Base-by-base conservation (phyloP, 1,140 invertebrate genomes). In the Drosophila paulistorum region DNA sequence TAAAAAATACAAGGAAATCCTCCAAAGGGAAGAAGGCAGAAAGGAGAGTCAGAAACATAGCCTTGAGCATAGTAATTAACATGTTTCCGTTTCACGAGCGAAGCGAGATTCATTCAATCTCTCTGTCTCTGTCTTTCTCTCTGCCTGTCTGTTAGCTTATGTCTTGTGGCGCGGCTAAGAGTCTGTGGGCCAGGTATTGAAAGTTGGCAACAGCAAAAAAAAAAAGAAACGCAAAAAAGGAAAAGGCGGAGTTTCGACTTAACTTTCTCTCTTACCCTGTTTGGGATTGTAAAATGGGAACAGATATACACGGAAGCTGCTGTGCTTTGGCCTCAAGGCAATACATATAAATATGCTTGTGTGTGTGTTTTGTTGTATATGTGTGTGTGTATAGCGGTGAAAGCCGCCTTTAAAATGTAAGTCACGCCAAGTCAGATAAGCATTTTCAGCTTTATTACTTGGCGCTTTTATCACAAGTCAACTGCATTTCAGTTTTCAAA, bases 51-150 rank as follows among this genome's bases (percentile, higher is more conserved):
- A 71, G 83, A 71, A 71, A 83, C 80, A 84, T 89, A 84, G 84
- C 84, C 84, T 89, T 89, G 84, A 77, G 84, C 84, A 71, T 78
- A 89, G 84, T 89, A 89, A 87, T 87, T 87, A 89, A 89, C 84
- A 89, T 89, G 84, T 89, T 89, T 89, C 84, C 84, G 80, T 89
- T 89, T 73, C 84, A 81, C 58, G 80, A 89, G 68, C 73, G 76
- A 63, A 68, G 51, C 55, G 30, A 17, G 60, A 20, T 39, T 54
- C 55, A 13, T 33, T 33, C 60, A 10, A 37, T 37, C 37, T 13
- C 20, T 26, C 3, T 39, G 20, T n/a, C 35, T 58, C 48, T 41
- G 6, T 30, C 23, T 39, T 9, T 39, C 64, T 17, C 7, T 11
- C 23, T 10, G 30, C 42, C 20, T 20, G 17, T 23, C 30, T 62